Evolutionary conservation across 2,113 vertebrate genomes (phyloP).

Genomic region (Corythornis madagascariensis): DNA sequence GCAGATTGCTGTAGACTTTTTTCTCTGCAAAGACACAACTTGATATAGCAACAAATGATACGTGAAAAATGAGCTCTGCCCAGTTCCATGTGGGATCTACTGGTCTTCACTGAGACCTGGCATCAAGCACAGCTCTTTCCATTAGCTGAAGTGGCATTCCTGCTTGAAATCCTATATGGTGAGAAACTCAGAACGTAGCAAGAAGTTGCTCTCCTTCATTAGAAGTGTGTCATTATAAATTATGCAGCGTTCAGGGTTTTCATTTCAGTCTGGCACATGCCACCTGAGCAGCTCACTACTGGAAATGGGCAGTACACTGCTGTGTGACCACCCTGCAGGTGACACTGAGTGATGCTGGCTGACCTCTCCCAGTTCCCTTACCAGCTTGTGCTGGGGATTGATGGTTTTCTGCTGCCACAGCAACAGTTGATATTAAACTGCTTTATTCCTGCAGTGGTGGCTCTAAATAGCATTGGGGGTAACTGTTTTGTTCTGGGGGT

Average conservation of each 20-base stretch:
- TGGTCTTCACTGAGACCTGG: not conserved
- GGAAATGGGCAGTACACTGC: not conserved
- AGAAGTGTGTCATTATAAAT: not conserved
- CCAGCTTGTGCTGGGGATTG: not conserved
- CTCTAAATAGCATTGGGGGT: not conserved
- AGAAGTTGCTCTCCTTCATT: not conserved
- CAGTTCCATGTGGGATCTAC: not conserved
- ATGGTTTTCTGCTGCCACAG: not conserved
- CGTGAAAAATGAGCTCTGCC: not conserved
- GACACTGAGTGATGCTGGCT: not conserved
- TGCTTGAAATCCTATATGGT: not conserved
- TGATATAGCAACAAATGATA: not conserved
- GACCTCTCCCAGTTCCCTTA: not conserved
- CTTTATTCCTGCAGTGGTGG: not conserved
- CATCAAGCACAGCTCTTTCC: not conserved
- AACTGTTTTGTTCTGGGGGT: not conserved
- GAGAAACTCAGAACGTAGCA: constrained; percentile 23
- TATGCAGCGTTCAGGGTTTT: not conserved
- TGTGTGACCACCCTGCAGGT: not conserved
- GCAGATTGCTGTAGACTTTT: not conserved
- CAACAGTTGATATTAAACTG: not conserved
- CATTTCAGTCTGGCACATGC: not conserved
- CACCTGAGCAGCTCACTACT: not conserved
- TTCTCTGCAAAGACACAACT: not conserved
- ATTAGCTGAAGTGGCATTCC: not conserved